phyloP scores from a whole-genome alignment of 2,888 invertebrate species.

The Dicycla oo region DNA sequence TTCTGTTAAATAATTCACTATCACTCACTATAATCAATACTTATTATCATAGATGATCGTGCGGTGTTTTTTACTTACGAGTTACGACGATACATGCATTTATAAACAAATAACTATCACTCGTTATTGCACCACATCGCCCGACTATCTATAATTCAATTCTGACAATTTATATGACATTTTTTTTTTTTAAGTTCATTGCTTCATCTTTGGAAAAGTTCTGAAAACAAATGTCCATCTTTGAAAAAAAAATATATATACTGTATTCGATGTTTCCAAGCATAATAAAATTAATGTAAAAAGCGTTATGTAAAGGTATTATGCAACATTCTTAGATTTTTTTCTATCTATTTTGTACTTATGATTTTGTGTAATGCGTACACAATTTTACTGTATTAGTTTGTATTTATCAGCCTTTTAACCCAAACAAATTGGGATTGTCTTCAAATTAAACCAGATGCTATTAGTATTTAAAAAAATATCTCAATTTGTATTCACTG shows the following conservation, averaged over 20 bases:
- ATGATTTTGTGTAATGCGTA: slow-evolving; percentile 18
- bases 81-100: neutral
- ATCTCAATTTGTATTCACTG: slow-evolving; percentile 11
- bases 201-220: slow-evolving; percentile 25
- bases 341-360: neutral
- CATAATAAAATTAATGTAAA: slow-evolving; percentile 3
- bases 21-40: neutral
- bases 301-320: slow-evolving; percentile 8
- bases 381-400: slow-evolving; percentile 7
- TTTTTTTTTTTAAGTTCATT: neutral
- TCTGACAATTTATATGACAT: neutral
- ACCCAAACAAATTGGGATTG: neutral
- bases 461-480: slow-evolving; percentile 5
- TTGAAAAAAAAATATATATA: neutral
- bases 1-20: neutral
- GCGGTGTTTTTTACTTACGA: neutral
- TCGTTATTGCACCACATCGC: neutral
- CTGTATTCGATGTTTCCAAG: neutral
- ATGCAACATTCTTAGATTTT: slow-evolving; percentile 2
- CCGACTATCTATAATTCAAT: neutral
- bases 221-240: neutral
- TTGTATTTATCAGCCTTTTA: neutral
- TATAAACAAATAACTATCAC: neutral
- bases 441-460: slow-evolving; percentile 5
- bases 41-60: slow-evolving; percentile 1